A percentile compares a stretch with the other conserved stretches of the same genome.
Evolutionary conservation across 2,888 invertebrate species (phyloP).

Genomic region (Caenorhabditis wallacei): DNA sequence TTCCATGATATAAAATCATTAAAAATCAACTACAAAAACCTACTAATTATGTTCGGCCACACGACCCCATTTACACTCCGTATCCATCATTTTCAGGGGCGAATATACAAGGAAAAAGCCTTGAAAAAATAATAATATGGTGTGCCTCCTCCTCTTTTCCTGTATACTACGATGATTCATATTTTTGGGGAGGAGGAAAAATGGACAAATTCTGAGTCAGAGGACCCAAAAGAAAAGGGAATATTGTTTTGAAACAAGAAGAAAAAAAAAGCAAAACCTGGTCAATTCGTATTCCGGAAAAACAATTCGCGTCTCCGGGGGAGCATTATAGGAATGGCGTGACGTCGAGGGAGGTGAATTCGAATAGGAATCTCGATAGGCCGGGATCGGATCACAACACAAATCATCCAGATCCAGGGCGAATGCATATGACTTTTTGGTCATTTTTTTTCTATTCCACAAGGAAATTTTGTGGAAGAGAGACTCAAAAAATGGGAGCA

Average conservation of each 20-base stretch:
- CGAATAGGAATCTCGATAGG: neutral
- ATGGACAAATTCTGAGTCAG: constrained; percentile 13
- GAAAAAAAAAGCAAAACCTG: constrained; percentile 40
- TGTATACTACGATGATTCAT: constrained; percentile 8
- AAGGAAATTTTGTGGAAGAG: too few species aligned
- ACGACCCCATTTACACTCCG: constrained; percentile 34
- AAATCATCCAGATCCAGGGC: constrained; percentile 53
- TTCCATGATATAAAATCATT: neutral
- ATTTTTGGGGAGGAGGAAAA: neutral
- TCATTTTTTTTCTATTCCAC: too few species aligned
- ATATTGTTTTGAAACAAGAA: constrained; percentile 23
- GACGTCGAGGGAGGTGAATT: constrained; percentile 14
- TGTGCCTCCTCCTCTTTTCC: neutral
- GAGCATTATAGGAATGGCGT: constrained; percentile 14
- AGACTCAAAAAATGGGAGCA: too few species aligned
- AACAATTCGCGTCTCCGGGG: constrained; percentile 11
- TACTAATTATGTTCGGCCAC: constrained; percentile 55
- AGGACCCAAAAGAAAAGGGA: neutral
- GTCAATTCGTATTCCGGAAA: constrained; percentile 55
- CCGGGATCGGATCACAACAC: constrained; percentile 24
- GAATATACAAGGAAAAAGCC: neutral
- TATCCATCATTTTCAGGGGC: constrained; percentile 40
- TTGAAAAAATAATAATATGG: neutral
- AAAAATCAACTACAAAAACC: constrained; percentile 6
- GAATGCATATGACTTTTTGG: constrained; percentile 61